phyloP scores from a whole-genome alignment of 2,888 invertebrate genomes.

The Dynastes maya region DNA sequence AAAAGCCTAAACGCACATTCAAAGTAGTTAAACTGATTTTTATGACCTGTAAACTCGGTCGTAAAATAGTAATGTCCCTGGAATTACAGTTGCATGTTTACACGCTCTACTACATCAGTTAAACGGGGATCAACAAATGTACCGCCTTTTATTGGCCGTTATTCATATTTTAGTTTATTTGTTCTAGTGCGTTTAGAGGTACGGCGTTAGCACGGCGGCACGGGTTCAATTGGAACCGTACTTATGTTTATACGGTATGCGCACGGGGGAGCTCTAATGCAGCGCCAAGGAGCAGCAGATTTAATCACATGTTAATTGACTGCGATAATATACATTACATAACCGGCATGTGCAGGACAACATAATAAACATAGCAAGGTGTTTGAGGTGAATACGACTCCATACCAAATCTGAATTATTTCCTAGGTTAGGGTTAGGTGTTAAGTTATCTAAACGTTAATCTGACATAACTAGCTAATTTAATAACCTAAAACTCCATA shows the following conservation, averaged over 20 bases:
- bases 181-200: constrained; percentile 48
- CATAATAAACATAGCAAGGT: constrained; percentile 14
- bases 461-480: no score
- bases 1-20: constrained; percentile 69
- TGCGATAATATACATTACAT: constrained; percentile 41
- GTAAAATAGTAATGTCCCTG: constrained; percentile 71
- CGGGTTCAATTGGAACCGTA: constrained; percentile 42
- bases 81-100: constrained; percentile 70
- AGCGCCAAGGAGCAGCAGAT: constrained; percentile 18
- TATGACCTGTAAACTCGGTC: constrained; percentile 71
- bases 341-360: constrained; percentile 25
- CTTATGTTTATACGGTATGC: constrained; percentile 25
- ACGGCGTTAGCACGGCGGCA: constrained; percentile 36
- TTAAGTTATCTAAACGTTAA: no score
- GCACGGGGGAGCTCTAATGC: constrained; percentile 12
- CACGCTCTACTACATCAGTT: constrained; percentile 66
- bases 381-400: neutral
- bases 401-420: neutral
- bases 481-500: no score
- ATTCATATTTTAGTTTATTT: constrained; percentile 64
- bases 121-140: constrained; percentile 66
- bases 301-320: constrained; percentile 44
- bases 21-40: constrained; percentile 71
- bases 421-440: no score
- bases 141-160: constrained; percentile 66